These are phyloP conservation scores for Bombyx mori DNA, from an alignment of 1,140 invertebrate genomes.

Conservation along the genomic window DNA sequence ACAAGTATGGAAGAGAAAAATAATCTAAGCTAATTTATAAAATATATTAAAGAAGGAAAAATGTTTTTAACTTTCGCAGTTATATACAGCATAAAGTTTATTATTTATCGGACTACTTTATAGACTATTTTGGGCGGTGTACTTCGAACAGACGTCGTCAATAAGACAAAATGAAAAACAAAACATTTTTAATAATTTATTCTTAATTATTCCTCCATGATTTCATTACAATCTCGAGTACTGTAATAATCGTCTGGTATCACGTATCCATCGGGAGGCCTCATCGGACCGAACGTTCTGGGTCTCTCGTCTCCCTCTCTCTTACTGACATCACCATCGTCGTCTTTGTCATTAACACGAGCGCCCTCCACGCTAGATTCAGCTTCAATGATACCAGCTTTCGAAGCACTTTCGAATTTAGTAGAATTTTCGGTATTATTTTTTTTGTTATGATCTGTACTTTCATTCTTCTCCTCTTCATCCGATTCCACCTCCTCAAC, in stretches of 20 bases:
- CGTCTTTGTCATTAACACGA: slow-evolving; percentile 2
- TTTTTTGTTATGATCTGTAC: slow-evolving; percentile 7
- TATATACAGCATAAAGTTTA: no score
- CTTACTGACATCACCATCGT: slow-evolving; percentile 13
- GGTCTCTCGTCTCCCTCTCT: background rate
- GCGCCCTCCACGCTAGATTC: slow-evolving; percentile 17
- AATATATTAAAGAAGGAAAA: no score
- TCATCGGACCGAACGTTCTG: slow-evolving; percentile 55
- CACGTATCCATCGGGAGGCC: slow-evolving; percentile 62
- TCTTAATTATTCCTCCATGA: slow-evolving; percentile 36
- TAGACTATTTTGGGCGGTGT: no score
- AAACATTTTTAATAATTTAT: slow-evolving; percentile 2
- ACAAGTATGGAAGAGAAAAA: no score
- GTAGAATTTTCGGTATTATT: slow-evolving; percentile 10
- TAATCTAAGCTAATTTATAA: no score
- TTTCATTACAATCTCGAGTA: slow-evolving; percentile 62
- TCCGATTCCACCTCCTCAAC: slow-evolving; percentile 66
- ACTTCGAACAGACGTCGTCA: no score
- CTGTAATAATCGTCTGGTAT: slow-evolving; percentile 59
- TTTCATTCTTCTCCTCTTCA: slow-evolving; percentile 28
- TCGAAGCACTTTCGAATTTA: slow-evolving; percentile 8
- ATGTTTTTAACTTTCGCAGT: no score
- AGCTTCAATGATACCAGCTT: slow-evolving; percentile 14
- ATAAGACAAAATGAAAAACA: no score
- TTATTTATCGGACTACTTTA: no score